Evolutionary conservation across 1,140 invertebrate species (phyloP), one percentile per base, ranked within the genome.

Genomic region (Psilanteris sp.): DNA sequence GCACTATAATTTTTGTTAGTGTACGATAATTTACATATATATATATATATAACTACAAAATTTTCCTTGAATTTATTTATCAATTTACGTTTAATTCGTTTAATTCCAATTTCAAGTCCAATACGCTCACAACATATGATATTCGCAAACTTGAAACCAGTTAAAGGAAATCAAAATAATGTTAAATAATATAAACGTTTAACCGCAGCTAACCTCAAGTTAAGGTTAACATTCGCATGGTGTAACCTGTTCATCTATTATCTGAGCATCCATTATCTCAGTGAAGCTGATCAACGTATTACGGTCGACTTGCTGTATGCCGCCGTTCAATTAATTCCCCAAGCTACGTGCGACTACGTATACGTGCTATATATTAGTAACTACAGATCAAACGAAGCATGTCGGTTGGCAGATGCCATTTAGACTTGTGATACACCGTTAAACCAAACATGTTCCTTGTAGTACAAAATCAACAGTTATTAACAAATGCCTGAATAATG

Each of bases 291-390:
- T 79, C 79, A 81, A 55, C 78, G 50, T 74, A 72, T 59, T 76
- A 74, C 57, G 62, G 68, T 70, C 62, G 72, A 76, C 70, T 67
- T 55, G 75, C 62, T 64, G 62, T 71, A 61, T 46, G 55, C 72
- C 48, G 74, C 73, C 57, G 46, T 57, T 81, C 81, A 81, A 84
- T 84, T 85, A 85, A 84, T 82, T 84, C 79, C 75, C 67, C 74
- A 52, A 61, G 73, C 70, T 70, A 79, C 79, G 67, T 36, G 74
- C 46, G 36, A 54, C 66, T 71, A 71, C 48, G 32, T 55, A 55
- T 54, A 71, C 32, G 34, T 20, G 20, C 55, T 55, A 77, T 71
- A 62, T 71, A 77, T 67, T 77, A 71, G 55, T 55, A 61, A 71
- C 52, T 67, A 41, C 66, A 54, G 73, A 66, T 71, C 73, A 77